Evolutionary conservation across 1,140 invertebrate species (phyloP), one percentile per base, ranked within the genome.

Genomic region (Macrobrachium nipponense): DNA sequence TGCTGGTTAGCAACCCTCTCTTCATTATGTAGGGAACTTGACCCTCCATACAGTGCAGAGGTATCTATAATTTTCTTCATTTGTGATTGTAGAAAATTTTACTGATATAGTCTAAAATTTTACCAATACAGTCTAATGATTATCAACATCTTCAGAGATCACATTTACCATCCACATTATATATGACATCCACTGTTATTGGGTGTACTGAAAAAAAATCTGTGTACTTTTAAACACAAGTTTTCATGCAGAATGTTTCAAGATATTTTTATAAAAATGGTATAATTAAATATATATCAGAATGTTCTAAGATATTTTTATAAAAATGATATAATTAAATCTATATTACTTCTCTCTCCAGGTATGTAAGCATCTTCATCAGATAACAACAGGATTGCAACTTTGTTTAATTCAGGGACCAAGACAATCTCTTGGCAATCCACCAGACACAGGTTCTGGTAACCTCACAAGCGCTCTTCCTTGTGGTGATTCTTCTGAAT

Each of bases 1-100:
- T 70, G 82, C 58, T 85, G 82, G 82, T 64, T 85, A 36, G 44
- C 82, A 58, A 85, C 51, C 12, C 61, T 85, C 17, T n/a, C 72
- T 8, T 85, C 82, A 8, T 59, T 85, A n/a, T 85, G 62, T 51
- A 75, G 79, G 15, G 75, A 85, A 27, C 76, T 85, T 61, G 0
- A 44, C 14, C 75, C 75, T 60, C 75, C 82, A 27, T 80, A 43
- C 70, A 76, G 79, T 0, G 14, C 60, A 14, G 62, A 85, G 75
- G 82, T 85, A 43, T 14, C 20, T 59, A n/a, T 76, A 27, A 36
- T 36, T 36, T 36, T 36, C 14, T 20, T 18, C 15, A 3, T 51
- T 18, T 12, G 36, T 76, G n/a, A 23, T 51, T 12, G 0, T 43
- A 66, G n/a, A 77, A 58, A 18, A 0, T 44, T 12, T 58, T 14